These are phyloP conservation scores for Phataginus tricuspis DNA, from an alignment of 2,797 vertebrate genomes.

Conservation along the genomic window DNA sequence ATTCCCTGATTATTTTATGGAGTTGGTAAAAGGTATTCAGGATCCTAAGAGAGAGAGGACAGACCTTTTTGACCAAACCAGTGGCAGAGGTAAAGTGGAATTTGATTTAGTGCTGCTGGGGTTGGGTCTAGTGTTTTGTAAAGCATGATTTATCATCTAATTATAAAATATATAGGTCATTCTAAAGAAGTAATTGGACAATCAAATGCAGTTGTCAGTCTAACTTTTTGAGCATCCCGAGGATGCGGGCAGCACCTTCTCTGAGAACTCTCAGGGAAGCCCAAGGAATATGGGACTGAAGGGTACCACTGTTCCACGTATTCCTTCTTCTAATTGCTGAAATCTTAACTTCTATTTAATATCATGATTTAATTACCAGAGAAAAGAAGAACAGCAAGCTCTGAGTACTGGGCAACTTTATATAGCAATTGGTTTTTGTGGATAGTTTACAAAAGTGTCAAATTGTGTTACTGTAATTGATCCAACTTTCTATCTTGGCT, in stretches of 20 bases:
- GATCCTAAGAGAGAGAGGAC: neutral
- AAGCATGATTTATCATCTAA: neutral
- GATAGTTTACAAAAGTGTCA: constrained; percentile 18
- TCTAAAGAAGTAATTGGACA: neutral
- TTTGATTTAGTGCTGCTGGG: neutral
- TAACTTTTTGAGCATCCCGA: neutral
- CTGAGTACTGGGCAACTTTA: neutral
- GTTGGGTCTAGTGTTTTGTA: neutral
- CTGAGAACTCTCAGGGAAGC: constrained; percentile 8
- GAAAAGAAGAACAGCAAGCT: neutral
- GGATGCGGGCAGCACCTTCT: neutral
- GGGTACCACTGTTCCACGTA: neutral
- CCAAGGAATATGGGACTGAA: neutral
- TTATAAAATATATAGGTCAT: neutral
- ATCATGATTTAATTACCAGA: neutral
- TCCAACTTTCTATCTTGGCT: neutral
- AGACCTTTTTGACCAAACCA: constrained; percentile 12
- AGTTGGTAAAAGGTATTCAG: neutral
- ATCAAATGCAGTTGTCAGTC: neutral
- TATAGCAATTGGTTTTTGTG: constrained; percentile 17
- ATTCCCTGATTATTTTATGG: neutral
- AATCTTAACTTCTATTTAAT: constrained; percentile 15
- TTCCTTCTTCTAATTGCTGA: neutral
- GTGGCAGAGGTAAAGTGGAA: neutral
- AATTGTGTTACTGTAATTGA: neutral